phyloP scores from a whole-genome alignment of 2,888 invertebrate genomes.

The Dysmachus trigonus region DNA sequence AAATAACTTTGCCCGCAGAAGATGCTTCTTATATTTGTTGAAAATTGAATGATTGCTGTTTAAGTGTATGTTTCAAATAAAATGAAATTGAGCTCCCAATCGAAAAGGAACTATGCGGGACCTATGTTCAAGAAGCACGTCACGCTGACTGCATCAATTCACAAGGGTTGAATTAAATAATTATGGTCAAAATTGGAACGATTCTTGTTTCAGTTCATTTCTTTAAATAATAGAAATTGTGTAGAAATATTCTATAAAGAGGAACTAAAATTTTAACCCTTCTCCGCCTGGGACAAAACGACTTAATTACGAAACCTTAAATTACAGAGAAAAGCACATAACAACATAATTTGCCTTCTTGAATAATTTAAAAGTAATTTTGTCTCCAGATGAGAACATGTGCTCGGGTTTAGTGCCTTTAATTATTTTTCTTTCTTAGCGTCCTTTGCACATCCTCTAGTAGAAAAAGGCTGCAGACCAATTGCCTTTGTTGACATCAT shows the following conservation, averaged over 20 bases:
- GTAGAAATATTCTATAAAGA: constrained; percentile 19
- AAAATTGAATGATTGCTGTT: background rate
- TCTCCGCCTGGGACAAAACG: constrained; percentile 41
- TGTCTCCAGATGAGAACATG: constrained; percentile 25
- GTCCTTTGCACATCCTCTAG: background rate
- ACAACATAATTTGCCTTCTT: constrained; percentile 48
- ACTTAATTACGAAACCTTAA: constrained; percentile 48
- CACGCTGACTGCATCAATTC: background rate
- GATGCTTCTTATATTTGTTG: background rate
- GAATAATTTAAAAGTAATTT: constrained; percentile 48
- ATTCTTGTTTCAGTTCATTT: background rate
- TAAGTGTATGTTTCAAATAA: background rate
- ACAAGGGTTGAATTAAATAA: constrained; percentile 19
- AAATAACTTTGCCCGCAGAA: background rate
- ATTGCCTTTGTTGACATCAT: background rate
- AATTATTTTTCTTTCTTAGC: constrained; percentile 15
- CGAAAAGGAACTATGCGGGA: background rate
- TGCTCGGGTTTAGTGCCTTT: constrained; percentile 21
- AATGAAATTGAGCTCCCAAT: background rate
- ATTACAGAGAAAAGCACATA: constrained; percentile 46
- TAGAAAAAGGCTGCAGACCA: background rate
- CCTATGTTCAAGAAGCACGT: background rate
- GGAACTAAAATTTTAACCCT: constrained; percentile 20
- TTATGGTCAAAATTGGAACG: background rate
- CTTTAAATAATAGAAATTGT: constrained; percentile 25